These are phyloP conservation scores for Anaspis maculata DNA, from an alignment of 2,888 invertebrate species.

Conservation along the genomic window DNA sequence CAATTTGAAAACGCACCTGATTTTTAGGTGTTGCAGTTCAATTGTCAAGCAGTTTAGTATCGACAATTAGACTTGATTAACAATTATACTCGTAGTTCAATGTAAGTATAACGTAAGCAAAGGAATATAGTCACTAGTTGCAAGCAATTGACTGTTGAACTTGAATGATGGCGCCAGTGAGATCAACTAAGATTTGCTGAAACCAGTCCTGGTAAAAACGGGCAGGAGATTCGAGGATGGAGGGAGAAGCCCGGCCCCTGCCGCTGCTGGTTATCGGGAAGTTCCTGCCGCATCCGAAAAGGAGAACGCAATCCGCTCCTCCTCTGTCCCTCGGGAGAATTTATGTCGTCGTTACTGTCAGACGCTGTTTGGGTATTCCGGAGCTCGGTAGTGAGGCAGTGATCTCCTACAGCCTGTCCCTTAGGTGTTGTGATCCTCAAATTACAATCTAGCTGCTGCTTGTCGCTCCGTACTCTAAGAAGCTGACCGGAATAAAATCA, in stretches of 20 bases:
- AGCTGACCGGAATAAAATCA: conserved; percentile 39
- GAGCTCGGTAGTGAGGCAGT: conserved; percentile 15
- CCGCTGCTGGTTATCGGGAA: conserved; percentile 11
- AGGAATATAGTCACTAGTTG: no score
- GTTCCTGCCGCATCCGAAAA: conserved; percentile 13
- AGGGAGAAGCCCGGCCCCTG: not conserved
- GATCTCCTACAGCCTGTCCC: conserved; percentile 32
- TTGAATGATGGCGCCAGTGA: no score
- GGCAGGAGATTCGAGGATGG: no score
- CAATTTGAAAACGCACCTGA: no score
- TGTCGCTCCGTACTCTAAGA: conserved; percentile 27
- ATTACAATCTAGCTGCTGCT: conserved; percentile 39
- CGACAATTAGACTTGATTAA: no score
- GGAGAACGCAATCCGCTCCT: conserved; percentile 24
- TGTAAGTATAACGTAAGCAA: no score
- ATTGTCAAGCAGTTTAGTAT: no score
- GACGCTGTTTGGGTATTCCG: conserved; percentile 38
- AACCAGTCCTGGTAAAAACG: no score
- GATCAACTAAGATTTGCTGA: no score
- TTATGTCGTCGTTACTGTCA: conserved; percentile 44
- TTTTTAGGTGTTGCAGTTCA: no score
- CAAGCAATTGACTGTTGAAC: no score
- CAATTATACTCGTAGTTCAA: no score
- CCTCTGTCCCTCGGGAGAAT: conserved; percentile 36
- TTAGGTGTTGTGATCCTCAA: conserved; percentile 42